Evolutionary conservation across 2,113 vertebrate species (phyloP).

Genomic region (Illadopsis cleaveri): DNA sequence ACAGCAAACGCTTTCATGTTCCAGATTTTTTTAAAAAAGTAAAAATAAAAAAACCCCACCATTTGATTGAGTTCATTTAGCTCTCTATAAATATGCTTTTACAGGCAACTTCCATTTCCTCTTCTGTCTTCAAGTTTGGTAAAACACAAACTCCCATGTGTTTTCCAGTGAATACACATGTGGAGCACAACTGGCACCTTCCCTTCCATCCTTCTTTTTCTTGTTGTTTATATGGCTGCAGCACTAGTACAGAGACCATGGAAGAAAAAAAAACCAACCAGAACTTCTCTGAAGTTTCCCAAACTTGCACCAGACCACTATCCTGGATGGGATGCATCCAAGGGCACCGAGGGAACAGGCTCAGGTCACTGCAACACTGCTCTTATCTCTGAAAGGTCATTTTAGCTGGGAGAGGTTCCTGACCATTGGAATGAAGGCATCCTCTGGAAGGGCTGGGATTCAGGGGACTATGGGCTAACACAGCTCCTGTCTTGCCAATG

Average conservation of each 20-base stretch:
- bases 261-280: neutral
- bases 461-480: neutral
- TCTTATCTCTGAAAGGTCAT: neutral
- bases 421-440: neutral
- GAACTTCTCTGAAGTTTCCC: neutral
- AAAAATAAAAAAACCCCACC: neutral
- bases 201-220: neutral
- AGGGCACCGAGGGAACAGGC: rapidly evolving
- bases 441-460: neutral
- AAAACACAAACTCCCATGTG: neutral
- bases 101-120: neutral
- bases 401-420: neutral
- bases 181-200: neutral
- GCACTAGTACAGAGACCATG: neutral
- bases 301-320: neutral
- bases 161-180: neutral
- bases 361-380: neutral
- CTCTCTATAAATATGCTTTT: neutral
- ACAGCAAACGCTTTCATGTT: rapidly evolving
- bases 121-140: neutral
- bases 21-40: neutral
- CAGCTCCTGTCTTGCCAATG: neutral
- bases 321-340: neutral
- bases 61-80: neutral
- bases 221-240: neutral